A percentile compares a stretch with the other conserved stretches of the same genome.
phyloP scores from a whole-genome alignment of 2,113 vertebrate genomes.

The Aviceda subcristata region DNA sequence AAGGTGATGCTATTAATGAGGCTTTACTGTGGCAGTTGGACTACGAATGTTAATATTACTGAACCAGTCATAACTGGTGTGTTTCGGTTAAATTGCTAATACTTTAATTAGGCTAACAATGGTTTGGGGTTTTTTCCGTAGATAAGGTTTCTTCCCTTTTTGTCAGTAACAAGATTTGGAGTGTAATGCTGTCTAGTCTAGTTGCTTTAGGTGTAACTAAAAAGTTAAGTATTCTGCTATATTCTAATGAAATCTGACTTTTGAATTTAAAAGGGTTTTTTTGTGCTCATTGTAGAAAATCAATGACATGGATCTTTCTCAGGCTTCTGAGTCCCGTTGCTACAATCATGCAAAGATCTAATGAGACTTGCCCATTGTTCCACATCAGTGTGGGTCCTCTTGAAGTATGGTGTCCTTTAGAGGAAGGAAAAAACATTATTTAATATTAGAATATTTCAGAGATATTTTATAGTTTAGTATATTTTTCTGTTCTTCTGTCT shows the following conservation, averaged over 20 bases:
- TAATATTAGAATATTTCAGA: neutral
- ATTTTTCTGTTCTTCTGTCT: neutral
- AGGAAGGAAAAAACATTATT: neutral
- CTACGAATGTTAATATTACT: neutral
- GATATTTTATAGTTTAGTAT: neutral
- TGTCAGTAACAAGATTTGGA: neutral
- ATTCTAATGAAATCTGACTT: neutral
- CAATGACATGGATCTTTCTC: neutral
- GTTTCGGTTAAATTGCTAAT: neutral
- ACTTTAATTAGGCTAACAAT: neutral
- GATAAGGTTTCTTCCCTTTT: neutral
- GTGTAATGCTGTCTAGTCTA: neutral
- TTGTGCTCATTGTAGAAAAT: neutral
- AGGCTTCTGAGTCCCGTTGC: neutral
- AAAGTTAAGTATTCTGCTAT: neutral
- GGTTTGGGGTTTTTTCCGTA: neutral
- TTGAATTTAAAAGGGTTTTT: neutral
- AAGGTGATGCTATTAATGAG: neutral
- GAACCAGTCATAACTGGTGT: neutral
- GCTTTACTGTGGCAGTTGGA: neutral
- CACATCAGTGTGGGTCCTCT: fast-evolving
- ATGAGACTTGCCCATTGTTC: neutral
- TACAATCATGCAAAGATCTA: neutral
- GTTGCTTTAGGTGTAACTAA: neutral
- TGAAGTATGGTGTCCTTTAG: neutral